Percentiles rank a stretch among this genome's conserved stretches.
phyloP scores from a whole-genome alignment of 2,888 invertebrate species.

The Cantharis rufa region DNA sequence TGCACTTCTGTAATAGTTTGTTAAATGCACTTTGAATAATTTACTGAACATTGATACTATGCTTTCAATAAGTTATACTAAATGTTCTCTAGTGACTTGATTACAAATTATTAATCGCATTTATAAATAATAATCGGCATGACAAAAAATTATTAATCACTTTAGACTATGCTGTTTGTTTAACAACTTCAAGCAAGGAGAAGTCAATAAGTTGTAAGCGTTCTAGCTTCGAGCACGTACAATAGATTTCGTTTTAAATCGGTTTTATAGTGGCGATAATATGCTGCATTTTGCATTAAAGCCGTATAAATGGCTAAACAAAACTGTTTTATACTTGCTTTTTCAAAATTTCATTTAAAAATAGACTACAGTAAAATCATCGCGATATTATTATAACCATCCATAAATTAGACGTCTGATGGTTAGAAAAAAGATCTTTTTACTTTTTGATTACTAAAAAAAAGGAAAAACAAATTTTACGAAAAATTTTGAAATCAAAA shows the following conservation, averaged over 20 bases:
- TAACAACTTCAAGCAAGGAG: background rate
- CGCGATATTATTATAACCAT: background rate
- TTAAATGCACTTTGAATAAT: slow-evolving; percentile 53
- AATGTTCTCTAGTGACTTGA: slow-evolving; percentile 50
- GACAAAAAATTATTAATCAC: background rate
- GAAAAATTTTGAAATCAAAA: too few species aligned
- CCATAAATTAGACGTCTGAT: too few species aligned
- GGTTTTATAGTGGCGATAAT: background rate
- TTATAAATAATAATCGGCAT: slow-evolving; percentile 41
- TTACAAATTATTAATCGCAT: background rate
- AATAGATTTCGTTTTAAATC: background rate
- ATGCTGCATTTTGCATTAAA: background rate
- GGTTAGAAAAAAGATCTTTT: too few species aligned
- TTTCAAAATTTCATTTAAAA: background rate
- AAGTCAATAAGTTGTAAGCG: background rate
- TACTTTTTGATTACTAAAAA: too few species aligned
- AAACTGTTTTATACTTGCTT: background rate
- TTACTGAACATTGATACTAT: slow-evolving; percentile 53
- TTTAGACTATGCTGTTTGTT: background rate
- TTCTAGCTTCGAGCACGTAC: background rate
- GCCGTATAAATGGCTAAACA: background rate
- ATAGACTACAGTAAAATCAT: background rate
- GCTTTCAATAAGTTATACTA: slow-evolving; percentile 44
- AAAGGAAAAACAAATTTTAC: too few species aligned
- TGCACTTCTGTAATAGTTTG: slow-evolving; percentile 48